These are phyloP conservation scores for Ladona fulva DNA, from an alignment of 1,140 invertebrate species.

Conservation along the genomic window DNA sequence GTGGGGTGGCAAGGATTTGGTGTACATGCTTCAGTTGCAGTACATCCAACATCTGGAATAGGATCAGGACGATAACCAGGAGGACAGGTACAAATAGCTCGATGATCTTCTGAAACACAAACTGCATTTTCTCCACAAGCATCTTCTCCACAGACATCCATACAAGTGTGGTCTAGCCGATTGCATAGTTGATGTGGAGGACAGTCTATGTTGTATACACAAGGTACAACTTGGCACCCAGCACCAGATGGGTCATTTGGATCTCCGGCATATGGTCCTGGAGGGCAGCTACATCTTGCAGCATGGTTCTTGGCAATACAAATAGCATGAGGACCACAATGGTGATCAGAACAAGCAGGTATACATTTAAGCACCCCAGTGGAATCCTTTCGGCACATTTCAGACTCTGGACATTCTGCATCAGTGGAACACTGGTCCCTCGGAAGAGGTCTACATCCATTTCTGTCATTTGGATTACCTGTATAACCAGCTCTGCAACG, in stretches of 20 bases:
- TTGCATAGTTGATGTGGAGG: conserved; percentile 68
- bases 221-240: conserved; percentile 70
- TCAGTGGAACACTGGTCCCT: conserved; percentile 68
- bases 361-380: conserved; percentile 47
- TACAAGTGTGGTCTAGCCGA: conserved; percentile 69
- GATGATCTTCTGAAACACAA: conserved; percentile 76
- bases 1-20: conserved; percentile 71
- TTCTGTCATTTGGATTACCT: conserved; percentile 80
- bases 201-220: conserved; percentile 77
- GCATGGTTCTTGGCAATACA: conserved; percentile 81
- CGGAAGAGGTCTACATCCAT: conserved; percentile 61
- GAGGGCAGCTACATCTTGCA: conserved; percentile 78
- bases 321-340: conserved; percentile 74
- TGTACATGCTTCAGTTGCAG: conserved; percentile 54
- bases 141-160: conserved; percentile 67
- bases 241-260: conserved; percentile 56
- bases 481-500: conserved; percentile 68
- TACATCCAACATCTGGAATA: conserved; percentile 67
- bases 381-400: conserved; percentile 51
- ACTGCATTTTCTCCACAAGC: conserved; percentile 79
- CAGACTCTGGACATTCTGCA: conserved; percentile 68
- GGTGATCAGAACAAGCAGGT: conserved; percentile 61
- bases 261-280: conserved; percentile 72
- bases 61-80: conserved; percentile 71
- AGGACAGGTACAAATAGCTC: conserved; percentile 71